Conservation (phyloP, 2,888 invertebrate genomes). For the Andrena hattorfiana region DNA sequence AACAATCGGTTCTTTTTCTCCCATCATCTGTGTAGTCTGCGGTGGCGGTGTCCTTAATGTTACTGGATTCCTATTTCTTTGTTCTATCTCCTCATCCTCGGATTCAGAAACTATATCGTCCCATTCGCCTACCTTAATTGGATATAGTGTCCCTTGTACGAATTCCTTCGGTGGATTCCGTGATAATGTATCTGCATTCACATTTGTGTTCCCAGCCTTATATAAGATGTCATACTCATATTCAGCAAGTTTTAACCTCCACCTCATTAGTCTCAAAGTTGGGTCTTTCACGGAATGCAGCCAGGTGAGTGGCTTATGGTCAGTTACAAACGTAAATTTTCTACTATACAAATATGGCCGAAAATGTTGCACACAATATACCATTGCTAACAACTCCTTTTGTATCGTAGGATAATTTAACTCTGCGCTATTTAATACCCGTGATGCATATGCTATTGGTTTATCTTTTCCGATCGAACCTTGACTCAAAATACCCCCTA, state of each 20-base stretch:
- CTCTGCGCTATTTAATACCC: constrained; percentile 2
- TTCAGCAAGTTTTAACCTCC: constrained; percentile 1
- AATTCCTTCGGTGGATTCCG: neutral
- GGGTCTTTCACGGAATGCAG: neutral
- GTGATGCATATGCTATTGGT: neutral
- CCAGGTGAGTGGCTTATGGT: constrained; percentile 1
- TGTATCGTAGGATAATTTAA: constrained; percentile 8
- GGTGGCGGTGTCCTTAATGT: neutral
- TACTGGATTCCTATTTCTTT: neutral
- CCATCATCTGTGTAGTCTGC: neutral
- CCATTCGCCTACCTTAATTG: neutral
- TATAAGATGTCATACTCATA: constrained; percentile 3
- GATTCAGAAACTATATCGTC: neutral
- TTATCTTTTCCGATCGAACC: neutral
- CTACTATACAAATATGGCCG: neutral
- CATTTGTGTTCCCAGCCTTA: neutral
- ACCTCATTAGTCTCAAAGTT: constrained; percentile 1
- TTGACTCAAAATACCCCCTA: constrained; percentile 16
- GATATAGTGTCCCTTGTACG: neutral
- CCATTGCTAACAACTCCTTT: constrained; percentile 1
- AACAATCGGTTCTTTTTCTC: neutral
- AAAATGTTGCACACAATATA: constrained; percentile 1
- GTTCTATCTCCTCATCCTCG: neutral
- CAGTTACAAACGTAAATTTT: constrained; percentile 4
- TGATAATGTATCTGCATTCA: constrained; percentile 2